These are phyloP conservation scores for Drosophila willistoni DNA, from an alignment of 1,140 invertebrate species.

Conservation along the genomic window DNA sequence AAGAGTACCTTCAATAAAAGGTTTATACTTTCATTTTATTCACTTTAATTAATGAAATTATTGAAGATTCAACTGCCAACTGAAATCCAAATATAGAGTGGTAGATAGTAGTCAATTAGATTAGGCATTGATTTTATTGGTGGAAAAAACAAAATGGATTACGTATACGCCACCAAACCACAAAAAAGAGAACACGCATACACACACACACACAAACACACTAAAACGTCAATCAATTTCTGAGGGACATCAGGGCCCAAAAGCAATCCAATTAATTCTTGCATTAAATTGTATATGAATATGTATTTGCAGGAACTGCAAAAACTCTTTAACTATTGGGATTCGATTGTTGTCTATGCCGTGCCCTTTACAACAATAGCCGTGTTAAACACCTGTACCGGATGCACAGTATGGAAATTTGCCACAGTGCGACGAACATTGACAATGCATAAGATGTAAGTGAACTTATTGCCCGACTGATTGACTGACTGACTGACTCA, in stretches of 20 bases:
- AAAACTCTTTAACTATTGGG: slow-evolving; percentile 87
- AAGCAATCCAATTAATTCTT: neutral
- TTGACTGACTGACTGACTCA: too few species aligned
- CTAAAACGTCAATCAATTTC: slow-evolving; percentile 3
- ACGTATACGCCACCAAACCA: slow-evolving; percentile 4
- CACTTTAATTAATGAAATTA: slow-evolving; percentile 2
- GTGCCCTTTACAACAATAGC: slow-evolving; percentile 89
- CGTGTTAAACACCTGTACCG: slow-evolving; percentile 89
- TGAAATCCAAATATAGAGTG: neutral
- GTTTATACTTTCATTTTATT: neutral
- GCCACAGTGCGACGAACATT: slow-evolving; percentile 84
- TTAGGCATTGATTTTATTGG: neutral
- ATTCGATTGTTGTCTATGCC: slow-evolving; percentile 88
- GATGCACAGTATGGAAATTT: slow-evolving; percentile 86
- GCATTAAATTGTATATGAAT: slow-evolving; percentile 23
- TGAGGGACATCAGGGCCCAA: neutral
- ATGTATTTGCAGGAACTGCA: slow-evolving; percentile 83
- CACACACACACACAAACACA: neutral
- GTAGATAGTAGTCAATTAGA: neutral
- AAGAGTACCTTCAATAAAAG: neutral
- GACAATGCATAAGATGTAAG: slow-evolving; percentile 83
- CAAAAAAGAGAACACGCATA: neutral
- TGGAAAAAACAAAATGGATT: neutral
- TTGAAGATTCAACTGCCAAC: too few species aligned
- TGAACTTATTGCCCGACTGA: neutral